Percentiles rank a stretch among this genome's conserved stretches.
Evolutionary conservation across 2,888 invertebrate species (phyloP).

Genomic region (Glyphotaelius pellucidus): DNA sequence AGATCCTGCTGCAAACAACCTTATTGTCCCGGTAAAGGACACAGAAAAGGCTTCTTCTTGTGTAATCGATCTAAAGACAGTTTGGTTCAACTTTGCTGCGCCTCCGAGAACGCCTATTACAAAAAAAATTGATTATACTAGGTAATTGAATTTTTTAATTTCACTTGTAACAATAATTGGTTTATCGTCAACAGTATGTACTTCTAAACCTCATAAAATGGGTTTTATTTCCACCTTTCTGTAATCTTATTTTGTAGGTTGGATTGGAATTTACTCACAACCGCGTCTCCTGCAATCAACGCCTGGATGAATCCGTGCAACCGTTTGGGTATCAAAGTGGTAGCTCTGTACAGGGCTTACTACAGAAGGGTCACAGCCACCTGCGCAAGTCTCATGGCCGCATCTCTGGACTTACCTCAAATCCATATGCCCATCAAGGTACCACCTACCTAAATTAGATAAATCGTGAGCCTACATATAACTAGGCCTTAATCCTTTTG

Average conservation of each 20-base stretch:
- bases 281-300: constrained; percentile 97
- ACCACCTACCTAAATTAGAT: neutral
- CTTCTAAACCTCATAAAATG: neutral
- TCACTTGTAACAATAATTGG: constrained; percentile 5
- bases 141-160: constrained; percentile 75
- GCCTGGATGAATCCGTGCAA: constrained; percentile 99
- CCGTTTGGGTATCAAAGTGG: constrained; percentile 89
- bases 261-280: constrained; percentile 97
- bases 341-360: constrained; percentile 87
- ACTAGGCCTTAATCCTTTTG: neutral
- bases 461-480: constrained; percentile 59
- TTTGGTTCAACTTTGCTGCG: constrained; percentile 99
- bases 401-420: constrained; percentile 91
- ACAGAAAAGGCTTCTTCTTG: constrained; percentile 90
- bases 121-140: constrained; percentile 94
- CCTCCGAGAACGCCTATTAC: constrained; percentile 96
- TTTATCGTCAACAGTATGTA: neutral
- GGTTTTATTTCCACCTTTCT: neutral
- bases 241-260: constrained; percentile 76
- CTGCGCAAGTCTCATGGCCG: constrained; percentile 96
- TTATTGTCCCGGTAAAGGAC: constrained; percentile 77
- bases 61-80: constrained; percentile 90
- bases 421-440: constrained; percentile 90
- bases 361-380: constrained; percentile 90
- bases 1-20: constrained; percentile 73